Conservation (phyloP, 2,888 invertebrate genomes). For the Aphidius colemani region DNA sequence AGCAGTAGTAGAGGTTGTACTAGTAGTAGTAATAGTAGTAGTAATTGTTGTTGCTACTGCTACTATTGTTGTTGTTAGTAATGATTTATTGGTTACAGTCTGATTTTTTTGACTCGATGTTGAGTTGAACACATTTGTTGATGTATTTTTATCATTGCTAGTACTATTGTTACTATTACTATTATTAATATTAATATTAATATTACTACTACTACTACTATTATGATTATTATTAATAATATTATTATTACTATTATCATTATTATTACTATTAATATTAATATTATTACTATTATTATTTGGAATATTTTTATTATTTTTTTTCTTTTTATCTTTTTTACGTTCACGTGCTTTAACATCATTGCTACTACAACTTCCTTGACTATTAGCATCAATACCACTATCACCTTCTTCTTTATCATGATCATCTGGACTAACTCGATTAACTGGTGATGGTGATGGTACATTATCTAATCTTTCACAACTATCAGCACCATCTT, state of each 20-base stretch:
- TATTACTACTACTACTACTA: conserved; percentile 85
- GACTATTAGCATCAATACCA: conserved; percentile 86
- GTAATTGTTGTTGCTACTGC: neutral
- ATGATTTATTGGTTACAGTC: neutral
- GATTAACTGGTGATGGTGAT: conserved; percentile 53
- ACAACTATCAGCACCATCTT: conserved; percentile 44
- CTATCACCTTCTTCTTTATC: conserved; percentile 87
- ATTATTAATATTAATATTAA: conserved; percentile 67
- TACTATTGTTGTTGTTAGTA: neutral
- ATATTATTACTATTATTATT: conserved; percentile 55
- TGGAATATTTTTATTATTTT: conserved; percentile 38
- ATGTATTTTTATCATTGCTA: conserved; percentile 49
- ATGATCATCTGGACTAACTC: conserved; percentile 52
- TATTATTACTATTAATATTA: conserved; percentile 76
- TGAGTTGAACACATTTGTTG: conserved; percentile 34
- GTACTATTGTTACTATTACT: conserved; percentile 29
- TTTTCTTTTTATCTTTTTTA: conserved; percentile 72
- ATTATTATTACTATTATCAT: neutral
- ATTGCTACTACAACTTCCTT: conserved; percentile 86
- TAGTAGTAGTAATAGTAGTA: neutral
- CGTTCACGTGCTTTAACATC: conserved; percentile 76
- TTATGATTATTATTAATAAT: conserved; percentile 72
- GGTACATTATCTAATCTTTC: conserved; percentile 51
- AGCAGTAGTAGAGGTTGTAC: conserved; percentile 35
- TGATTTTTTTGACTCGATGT: conserved; percentile 1